Evolutionary conservation across 2,888 invertebrate species (phyloP).

Genomic region (Perithous albicinctus): DNA sequence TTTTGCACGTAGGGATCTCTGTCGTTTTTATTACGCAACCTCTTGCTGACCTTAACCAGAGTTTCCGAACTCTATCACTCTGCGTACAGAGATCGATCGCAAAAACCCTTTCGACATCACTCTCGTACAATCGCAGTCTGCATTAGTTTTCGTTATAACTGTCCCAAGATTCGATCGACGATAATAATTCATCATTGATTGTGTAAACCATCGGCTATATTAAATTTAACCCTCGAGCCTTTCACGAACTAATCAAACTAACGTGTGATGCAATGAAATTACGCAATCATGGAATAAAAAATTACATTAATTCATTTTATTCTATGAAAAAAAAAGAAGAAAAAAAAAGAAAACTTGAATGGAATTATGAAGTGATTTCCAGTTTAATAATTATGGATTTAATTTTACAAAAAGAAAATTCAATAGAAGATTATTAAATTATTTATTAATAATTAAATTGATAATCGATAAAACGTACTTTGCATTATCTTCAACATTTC

Average conservation of each 20-base stretch:
- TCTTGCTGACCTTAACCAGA: no score
- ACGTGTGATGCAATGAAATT: neutral
- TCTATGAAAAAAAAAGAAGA: no score
- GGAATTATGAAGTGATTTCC: neutral
- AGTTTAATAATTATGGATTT: neutral
- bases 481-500: no score
- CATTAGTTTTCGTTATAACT: neutral
- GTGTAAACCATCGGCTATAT: neutral
- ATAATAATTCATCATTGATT: neutral
- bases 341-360: no score
- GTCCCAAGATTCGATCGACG: slow-evolving; percentile 48
- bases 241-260: neutral
- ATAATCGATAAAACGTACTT: no score
- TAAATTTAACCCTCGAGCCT: neutral
- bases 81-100: neutral
- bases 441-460: no score
- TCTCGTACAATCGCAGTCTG: slow-evolving; percentile 1
- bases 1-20: neutral
- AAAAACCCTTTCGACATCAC: neutral
- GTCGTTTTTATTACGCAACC: slow-evolving; percentile 26
- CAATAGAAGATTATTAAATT: no score
- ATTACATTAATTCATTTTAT: neutral
- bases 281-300: neutral
- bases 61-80: neutral
- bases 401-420: neutral